Base-by-base conservation (phyloP, 2,113 vertebrate species). In the Pollachius pollachius region DNA sequence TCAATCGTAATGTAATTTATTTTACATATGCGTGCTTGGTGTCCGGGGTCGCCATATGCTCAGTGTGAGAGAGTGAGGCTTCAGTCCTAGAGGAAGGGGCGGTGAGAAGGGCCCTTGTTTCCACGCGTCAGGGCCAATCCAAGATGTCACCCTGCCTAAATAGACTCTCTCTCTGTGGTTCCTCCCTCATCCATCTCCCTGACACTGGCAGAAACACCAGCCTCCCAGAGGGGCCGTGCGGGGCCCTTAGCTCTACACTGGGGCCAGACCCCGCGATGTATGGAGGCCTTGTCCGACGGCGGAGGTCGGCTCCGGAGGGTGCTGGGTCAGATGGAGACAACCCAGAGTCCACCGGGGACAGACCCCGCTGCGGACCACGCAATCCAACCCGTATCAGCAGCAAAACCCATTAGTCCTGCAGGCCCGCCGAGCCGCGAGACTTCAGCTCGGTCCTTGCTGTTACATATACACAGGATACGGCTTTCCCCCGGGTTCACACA, bases 161-260 rank as follows among this genome's bases (percentile, higher is more conserved):
- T 25, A 66, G 72, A 57, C 52, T 68, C 69, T 79, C 62, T 71
- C 60, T 57, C 48, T 65, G 70, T 61, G 71, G 74, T 79, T 77
- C 71, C 80, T 75, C 60, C 72, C 75, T 87, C 84, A 85, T 88
- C 84, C 80, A 84, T 90, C 87, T 87, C 84, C 71, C 71, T 83
- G 84, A 87, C 82, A 85, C 75, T 76, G 65, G 80, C 71, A 76
- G 84, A 82, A 87, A 88, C 81, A 84, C 84, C 69, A 87, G 76
- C 81, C 82, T 85, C 84, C 80, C 78, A 1, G 6, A 76, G 82
- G 57, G 67, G 73, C 66, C 16, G 79, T 41, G 4, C 37, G 2
- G 76, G 75, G 61, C 69, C 70, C 73, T 64, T 30, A 0, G 60
- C 4, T 62, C 41, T 63, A 64, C 82, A 63, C 81, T 5, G 52